Conservation (phyloP, 2,888 invertebrate genomes). For the Seira ritae region DNA sequence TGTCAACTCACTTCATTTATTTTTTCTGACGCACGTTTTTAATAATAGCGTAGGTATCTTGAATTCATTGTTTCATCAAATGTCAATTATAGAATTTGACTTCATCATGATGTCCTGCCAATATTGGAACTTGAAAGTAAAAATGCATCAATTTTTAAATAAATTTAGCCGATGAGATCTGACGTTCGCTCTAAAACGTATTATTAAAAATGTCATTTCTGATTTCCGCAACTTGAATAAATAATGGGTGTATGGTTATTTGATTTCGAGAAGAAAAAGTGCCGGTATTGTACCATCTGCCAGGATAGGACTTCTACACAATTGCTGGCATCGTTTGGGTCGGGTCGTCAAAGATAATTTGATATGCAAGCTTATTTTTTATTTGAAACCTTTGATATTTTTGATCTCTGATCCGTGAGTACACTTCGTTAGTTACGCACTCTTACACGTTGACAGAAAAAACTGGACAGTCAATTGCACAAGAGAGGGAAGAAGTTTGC, state of each 20-base stretch:
- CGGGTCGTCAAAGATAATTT: conserved; percentile 44
- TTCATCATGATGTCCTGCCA: too few relatives aligned
- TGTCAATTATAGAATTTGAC: conserved; percentile 13
- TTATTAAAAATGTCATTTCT: not conserved
- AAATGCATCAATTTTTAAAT: too few relatives aligned
- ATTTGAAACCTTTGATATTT: conserved; percentile 25
- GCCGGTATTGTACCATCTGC: too few relatives aligned
- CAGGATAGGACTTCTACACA: not conserved
- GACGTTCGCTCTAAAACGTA: too few relatives aligned
- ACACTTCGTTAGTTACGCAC: conserved; percentile 55
- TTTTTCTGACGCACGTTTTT: too few relatives aligned
- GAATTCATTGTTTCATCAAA: conserved; percentile 12
- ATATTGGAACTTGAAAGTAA: too few relatives aligned
- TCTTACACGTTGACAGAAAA: conserved; percentile 40
- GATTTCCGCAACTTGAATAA: too few relatives aligned
- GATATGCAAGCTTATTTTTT: conserved; percentile 55
- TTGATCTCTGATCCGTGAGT: conserved; percentile 54
- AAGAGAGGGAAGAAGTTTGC: conserved; percentile 12
- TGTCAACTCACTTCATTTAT: too few relatives aligned
- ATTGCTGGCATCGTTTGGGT: not conserved
- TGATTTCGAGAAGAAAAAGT: too few relatives aligned
- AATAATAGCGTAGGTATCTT: too few relatives aligned
- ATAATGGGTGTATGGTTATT: conserved; percentile 23
- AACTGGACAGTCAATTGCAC: conserved; percentile 45
- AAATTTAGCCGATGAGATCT: too few relatives aligned